Conservation (phyloP, 2,888 invertebrate species). For the Eristalinus sepulchralis region DNA sequence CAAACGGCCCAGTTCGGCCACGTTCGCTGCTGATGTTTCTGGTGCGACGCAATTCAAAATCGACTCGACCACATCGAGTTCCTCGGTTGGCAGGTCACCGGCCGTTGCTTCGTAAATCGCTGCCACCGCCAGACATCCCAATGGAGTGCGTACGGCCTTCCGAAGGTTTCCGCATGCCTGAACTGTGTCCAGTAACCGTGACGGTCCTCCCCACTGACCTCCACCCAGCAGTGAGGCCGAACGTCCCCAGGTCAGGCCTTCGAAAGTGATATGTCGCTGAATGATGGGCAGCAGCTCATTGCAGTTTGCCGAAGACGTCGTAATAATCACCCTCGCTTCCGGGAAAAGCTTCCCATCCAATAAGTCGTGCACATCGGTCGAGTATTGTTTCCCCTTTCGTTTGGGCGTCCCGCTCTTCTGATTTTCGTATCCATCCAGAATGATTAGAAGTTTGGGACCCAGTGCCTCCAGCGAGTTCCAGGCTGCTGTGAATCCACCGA, state of each 20-base stretch:
- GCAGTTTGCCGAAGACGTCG: conserved; percentile 80
- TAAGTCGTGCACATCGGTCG: conserved; percentile 82
- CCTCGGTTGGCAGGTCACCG: conserved; percentile 79
- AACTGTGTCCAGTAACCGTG: conserved; percentile 80
- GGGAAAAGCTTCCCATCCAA: conserved; percentile 83
- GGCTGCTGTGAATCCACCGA: conserved; percentile 79
- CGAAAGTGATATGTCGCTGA: conserved; percentile 81
- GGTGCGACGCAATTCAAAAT: conserved; percentile 79
- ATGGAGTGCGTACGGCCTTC: conserved; percentile 82
- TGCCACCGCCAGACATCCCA: conserved; percentile 82
- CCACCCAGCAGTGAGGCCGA: conserved; percentile 81
- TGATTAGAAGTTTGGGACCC: conserved; percentile 82
- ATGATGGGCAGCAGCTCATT: conserved; percentile 80
- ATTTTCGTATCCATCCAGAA: conserved; percentile 82
- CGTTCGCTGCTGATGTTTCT: conserved; percentile 74
- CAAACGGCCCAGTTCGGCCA: conserved; percentile 82
- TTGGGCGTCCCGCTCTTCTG: conserved; percentile 76
- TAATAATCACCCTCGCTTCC: conserved; percentile 82
- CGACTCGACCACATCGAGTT: conserved; percentile 77
- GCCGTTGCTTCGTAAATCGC: conserved; percentile 82
- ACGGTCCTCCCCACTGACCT: conserved; percentile 81
- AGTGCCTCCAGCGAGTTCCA: conserved; percentile 81
- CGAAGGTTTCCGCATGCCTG: conserved; percentile 80
- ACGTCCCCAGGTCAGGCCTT: conserved; percentile 82
- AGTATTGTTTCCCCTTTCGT: conserved; percentile 74